phyloP scores from a whole-genome alignment of 1,140 invertebrate species.

The Mylabris phalerata region DNA sequence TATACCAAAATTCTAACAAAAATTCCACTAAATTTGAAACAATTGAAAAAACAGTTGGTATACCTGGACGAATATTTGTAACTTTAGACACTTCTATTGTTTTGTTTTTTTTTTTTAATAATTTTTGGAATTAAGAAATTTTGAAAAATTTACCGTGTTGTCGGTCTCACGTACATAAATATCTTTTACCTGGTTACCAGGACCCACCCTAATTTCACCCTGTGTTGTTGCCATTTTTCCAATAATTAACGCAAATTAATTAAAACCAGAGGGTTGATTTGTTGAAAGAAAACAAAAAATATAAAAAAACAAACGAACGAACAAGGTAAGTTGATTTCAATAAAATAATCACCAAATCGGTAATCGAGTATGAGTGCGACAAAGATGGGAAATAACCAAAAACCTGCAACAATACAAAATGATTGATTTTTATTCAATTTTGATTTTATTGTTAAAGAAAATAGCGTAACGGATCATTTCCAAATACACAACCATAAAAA shows the following conservation, averaged over 20 bases:
- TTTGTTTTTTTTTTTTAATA: too few species aligned
- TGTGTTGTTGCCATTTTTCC: slow-evolving; percentile 61
- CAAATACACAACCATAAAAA: too few species aligned
- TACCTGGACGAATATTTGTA: background rate
- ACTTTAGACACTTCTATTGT: background rate
- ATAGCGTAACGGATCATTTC: too few species aligned
- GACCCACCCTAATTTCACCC: slow-evolving; percentile 91
- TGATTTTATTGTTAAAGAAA: too few species aligned
- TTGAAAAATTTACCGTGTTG: slow-evolving; percentile 46
- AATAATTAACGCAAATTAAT: slow-evolving; percentile 3
- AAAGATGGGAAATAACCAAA: too few species aligned
- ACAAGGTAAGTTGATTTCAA: background rate
- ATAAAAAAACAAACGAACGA: slow-evolving; percentile 4
- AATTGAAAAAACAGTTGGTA: too few species aligned
- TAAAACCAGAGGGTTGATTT: background rate
- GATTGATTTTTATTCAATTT: background rate
- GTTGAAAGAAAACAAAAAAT: slow-evolving; percentile 7
- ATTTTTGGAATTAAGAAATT: slow-evolving; percentile 21
- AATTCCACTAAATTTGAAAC: background rate
- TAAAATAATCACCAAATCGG: background rate
- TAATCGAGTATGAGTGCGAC: background rate
- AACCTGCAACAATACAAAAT: background rate
- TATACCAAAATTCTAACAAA: background rate
- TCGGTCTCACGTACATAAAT: slow-evolving; percentile 52
- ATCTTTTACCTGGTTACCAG: slow-evolving; percentile 81